These are phyloP conservation scores for Heteromormyrus szaboi DNA, from an alignment of 2,797 vertebrate species.

Conservation along the genomic window DNA sequence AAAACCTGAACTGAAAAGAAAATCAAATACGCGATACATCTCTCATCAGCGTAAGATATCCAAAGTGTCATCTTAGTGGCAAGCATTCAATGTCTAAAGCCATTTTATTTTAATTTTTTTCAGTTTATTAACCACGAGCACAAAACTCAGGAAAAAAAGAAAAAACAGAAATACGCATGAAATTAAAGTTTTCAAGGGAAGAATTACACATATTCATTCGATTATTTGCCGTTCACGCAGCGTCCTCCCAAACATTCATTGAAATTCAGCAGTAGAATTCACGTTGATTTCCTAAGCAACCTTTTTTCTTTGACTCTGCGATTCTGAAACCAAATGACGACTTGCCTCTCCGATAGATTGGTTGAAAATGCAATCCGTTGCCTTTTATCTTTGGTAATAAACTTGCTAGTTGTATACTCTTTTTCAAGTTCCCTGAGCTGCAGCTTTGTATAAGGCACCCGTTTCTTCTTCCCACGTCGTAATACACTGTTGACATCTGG, in stretches of 20 bases:
- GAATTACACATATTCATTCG: background rate
- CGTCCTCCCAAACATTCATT: background rate
- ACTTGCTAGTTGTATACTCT: conserved; percentile 85
- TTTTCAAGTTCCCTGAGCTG: conserved; percentile 89
- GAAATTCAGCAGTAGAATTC: background rate
- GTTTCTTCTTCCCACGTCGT: conserved; percentile 70
- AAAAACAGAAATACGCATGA: background rate
- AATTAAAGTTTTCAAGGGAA: background rate
- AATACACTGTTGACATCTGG: conserved; percentile 67
- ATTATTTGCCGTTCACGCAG: background rate
- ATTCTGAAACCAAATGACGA: conserved; percentile 85
- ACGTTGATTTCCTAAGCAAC: conserved; percentile 41
- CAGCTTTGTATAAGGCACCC: conserved; percentile 74
- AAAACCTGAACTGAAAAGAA: background rate
- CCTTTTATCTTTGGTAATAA: conserved; percentile 98
- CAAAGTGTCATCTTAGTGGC: background rate
- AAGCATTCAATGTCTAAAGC: background rate
- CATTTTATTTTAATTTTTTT: background rate
- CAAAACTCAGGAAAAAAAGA: background rate
- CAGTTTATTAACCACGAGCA: background rate
- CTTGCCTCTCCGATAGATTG: conserved; percentile 78
- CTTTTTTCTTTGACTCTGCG: conserved; percentile 78
- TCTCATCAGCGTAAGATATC: background rate
- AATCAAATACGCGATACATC: background rate
- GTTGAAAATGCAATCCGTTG: conserved; percentile 53